Percentiles rank a stretch among this genome's conserved stretches.
Conservation (phyloP, 1,140 invertebrate genomes). For the Coenobita brevimanus region DNA sequence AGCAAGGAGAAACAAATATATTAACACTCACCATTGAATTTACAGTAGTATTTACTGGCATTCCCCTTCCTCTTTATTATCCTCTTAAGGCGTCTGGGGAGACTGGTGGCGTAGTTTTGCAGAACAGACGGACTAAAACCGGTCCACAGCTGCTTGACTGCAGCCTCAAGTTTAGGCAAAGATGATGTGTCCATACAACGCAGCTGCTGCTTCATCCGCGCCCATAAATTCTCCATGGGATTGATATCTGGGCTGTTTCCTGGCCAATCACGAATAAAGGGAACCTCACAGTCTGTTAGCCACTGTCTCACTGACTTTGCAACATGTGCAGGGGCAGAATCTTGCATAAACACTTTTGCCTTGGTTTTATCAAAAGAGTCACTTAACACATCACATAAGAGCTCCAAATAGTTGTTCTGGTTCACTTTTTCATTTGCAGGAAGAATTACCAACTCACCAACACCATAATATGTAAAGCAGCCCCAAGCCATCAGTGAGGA, state of each 20-base stretch:
- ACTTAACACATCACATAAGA: background rate
- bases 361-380: too few species aligned
- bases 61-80: background rate
- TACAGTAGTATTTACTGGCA: background rate
- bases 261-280: constrained; percentile 1
- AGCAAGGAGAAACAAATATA: background rate
- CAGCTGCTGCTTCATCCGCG: too few species aligned
- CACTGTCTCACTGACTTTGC: background rate
- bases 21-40: too few species aligned
- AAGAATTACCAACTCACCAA: constrained; percentile 21
- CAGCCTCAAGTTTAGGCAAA: background rate
- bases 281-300: constrained; percentile 3
- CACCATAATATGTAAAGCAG: background rate
- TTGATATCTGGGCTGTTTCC: too few species aligned
- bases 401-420: constrained; percentile 9
- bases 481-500: constrained; percentile 10
- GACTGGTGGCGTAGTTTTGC: too few species aligned
- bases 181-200: background rate
- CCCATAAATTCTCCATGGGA: too few species aligned
- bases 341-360: too few species aligned
- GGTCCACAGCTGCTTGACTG: background rate
- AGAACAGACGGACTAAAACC: background rate
- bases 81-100: too few species aligned
- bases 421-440: constrained; percentile 14
- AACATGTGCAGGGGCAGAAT: constrained; percentile 13